phyloP scores from a whole-genome alignment of 2,888 invertebrate genomes.

The Microdon myrmicae region DNA sequence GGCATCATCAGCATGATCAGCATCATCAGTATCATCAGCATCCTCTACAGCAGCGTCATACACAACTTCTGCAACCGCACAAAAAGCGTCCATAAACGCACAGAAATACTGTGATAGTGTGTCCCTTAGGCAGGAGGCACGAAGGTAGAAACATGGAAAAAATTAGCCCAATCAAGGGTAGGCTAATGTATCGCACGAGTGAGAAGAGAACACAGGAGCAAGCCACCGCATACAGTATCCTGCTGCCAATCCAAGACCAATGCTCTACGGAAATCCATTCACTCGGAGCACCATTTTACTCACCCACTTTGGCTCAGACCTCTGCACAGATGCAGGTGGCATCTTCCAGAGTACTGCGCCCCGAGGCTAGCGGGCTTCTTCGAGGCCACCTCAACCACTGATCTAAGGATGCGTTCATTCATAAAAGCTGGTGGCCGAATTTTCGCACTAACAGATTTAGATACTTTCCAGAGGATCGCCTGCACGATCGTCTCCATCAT shows the following conservation, averaged over 20 bases:
- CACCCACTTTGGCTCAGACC: conserved; percentile 2
- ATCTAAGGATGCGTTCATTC: too few relatives aligned
- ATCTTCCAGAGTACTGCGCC: too few relatives aligned
- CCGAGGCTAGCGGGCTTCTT: too few relatives aligned
- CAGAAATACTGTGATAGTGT: too few relatives aligned
- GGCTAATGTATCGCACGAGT: conserved; percentile 26
- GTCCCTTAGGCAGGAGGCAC: conserved; percentile 45
- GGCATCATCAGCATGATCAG: conserved; percentile 16
- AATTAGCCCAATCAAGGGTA: conserved; percentile 41
- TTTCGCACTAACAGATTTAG: conserved; percentile 31
- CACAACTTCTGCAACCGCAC: conserved; percentile 15
- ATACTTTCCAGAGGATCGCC: conserved; percentile 32
- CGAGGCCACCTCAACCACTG: too few relatives aligned
- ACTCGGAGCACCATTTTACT: conserved; percentile 53
- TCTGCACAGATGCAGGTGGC: too few relatives aligned
- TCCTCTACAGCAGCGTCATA: not conserved
- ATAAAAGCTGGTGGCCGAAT: conserved; percentile 31
- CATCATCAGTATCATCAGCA: conserved; percentile 28
- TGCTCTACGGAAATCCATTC: conserved; percentile 45
- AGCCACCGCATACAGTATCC: conserved; percentile 24
- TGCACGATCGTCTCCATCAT: conserved; percentile 52
- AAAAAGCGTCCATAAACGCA: not conserved
- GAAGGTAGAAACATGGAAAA: conserved; percentile 3
- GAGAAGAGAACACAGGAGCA: conserved; percentile 9
- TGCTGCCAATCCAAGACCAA: conserved; percentile 2